phyloP scores from a whole-genome alignment of 2,113 vertebrate genomes.

The Muscicapa adusta region DNA sequence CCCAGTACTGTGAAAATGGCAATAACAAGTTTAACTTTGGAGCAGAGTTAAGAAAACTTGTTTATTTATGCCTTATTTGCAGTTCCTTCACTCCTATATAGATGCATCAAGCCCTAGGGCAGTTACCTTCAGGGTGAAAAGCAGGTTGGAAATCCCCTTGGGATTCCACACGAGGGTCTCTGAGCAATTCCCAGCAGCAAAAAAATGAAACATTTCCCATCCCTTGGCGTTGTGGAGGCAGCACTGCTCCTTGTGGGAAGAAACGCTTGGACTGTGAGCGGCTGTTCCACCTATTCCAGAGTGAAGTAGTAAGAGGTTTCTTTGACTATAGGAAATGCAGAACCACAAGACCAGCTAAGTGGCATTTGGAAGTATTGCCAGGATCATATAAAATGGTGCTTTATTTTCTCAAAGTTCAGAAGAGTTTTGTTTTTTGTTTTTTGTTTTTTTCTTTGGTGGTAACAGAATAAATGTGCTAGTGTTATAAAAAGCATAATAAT shows the following conservation, averaged over 20 bases:
- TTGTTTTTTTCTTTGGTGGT: not conserved
- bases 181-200: not conserved
- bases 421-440: not conserved
- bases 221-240: not conserved
- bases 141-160: not conserved
- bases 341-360: not conserved
- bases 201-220: not conserved
- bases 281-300: not conserved
- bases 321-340: not conserved
- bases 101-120: not conserved
- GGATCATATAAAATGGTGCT: not conserved
- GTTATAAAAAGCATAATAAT: not conserved
- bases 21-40: not conserved
- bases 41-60: not conserved
- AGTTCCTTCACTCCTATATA: not conserved
- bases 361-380: not conserved
- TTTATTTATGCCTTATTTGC: not conserved
- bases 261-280: rapidly evolving
- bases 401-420: not conserved
- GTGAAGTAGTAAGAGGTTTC: not conserved
- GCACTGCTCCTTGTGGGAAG: rapidly evolving
- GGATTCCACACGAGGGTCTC: not conserved
- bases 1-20: not conserved
- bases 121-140: not conserved
- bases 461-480: not conserved